These are phyloP conservation scores for Blastomussa wellsi DNA, from an alignment of 92 coral and sea anemone genomes.

Conservation along the genomic window DNA sequence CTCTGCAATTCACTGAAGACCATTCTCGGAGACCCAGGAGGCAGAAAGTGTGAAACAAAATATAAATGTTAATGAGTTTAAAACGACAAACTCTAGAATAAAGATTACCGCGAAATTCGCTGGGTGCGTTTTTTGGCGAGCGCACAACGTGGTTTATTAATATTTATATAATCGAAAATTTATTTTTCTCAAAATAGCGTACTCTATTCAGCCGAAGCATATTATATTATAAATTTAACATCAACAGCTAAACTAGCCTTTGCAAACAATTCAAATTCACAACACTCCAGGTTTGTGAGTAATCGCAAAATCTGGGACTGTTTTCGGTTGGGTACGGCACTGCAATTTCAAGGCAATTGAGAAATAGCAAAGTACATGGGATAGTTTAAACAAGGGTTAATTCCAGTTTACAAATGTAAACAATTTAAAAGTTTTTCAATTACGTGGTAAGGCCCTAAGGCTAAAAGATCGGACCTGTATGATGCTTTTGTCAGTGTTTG, in stretches of 20 bases:
- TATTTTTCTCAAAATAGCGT: neutral
- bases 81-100: neutral
- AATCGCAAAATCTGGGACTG: neutral
- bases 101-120: neutral
- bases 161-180: neutral
- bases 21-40: no score
- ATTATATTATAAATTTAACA: neutral
- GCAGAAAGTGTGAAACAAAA: neutral
- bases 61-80: neutral
- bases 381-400: neutral
- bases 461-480: no score
- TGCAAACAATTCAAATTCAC: neutral
- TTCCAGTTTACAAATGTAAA: neutral
- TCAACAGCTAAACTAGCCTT: neutral
- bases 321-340: neutral
- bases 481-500: neutral
- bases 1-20: no score
- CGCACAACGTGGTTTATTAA: neutral
- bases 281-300: neutral
- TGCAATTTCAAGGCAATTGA: neutral
- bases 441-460: neutral
- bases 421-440: neutral
- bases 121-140: neutral
- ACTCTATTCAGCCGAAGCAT: neutral
- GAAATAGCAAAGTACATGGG: neutral